phyloP scores from a whole-genome alignment of 2,888 invertebrate genomes.

The Leistus spinibarbis region DNA sequence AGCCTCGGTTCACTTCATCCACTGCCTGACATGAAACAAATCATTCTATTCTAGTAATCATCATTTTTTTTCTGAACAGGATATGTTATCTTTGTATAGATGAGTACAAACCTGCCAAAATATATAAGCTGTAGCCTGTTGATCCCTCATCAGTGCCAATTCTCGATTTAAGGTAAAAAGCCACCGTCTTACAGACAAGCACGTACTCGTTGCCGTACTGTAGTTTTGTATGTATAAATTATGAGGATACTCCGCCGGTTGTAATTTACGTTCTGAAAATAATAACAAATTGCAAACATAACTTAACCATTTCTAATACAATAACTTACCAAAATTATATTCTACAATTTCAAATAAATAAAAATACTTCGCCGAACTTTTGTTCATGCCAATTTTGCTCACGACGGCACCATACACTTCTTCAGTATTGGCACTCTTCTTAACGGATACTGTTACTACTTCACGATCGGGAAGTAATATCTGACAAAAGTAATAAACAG shows the following conservation, averaged over 20 bases:
- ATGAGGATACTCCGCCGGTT: slow-evolving; percentile 94
- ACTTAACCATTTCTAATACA: neutral
- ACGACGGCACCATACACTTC: slow-evolving; percentile 89
- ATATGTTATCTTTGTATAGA: neutral
- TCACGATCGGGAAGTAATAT: slow-evolving; percentile 86
- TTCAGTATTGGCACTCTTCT: slow-evolving; percentile 87
- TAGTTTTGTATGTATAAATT: slow-evolving; percentile 99
- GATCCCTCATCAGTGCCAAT: slow-evolving; percentile 67
- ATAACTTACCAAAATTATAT: slow-evolving; percentile 86
- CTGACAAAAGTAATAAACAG: neutral
- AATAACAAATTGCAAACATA: neutral
- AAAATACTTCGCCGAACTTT: slow-evolving; percentile 86
- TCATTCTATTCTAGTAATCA: neutral
- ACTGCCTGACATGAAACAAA: slow-evolving; percentile 67
- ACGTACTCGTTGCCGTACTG: slow-evolving; percentile 95
- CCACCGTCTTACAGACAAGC: slow-evolving; percentile 88
- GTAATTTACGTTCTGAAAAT: slow-evolving; percentile 84
- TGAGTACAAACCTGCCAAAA: slow-evolving; percentile 75
- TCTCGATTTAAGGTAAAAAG: slow-evolving; percentile 77
- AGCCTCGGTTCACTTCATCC: slow-evolving; percentile 93
- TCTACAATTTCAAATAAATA: slow-evolving; percentile 97
- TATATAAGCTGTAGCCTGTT: slow-evolving; percentile 81
- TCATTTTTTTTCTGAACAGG: neutral
- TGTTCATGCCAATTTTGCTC: slow-evolving; percentile 80
- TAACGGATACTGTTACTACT: slow-evolving; percentile 85